Percentiles rank a stretch among this genome's conserved stretches.
Evolutionary conservation across 2,888 invertebrate genomes (phyloP).

Genomic region (Ormyrus nitidulus): DNA sequence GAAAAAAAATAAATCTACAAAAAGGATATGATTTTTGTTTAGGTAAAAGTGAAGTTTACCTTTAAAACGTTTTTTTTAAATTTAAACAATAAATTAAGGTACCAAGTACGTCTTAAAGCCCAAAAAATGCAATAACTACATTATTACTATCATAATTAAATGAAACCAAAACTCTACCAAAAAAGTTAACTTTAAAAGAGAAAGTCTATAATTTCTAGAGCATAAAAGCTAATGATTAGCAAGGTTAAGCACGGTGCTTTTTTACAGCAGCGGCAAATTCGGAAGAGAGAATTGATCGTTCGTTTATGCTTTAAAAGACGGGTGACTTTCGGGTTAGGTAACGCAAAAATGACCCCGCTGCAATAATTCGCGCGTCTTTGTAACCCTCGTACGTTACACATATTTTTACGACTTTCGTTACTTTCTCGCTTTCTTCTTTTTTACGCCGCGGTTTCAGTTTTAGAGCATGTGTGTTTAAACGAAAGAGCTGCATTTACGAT

Average conservation of each 20-base stretch:
- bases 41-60: no score
- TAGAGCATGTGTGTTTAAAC: background rate
- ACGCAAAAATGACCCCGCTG: conserved; percentile 2
- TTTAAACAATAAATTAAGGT: no score
- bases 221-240: conserved; percentile 35
- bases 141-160: background rate
- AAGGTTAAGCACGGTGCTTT: conserved; percentile 6
- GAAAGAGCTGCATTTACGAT: conserved; percentile 9
- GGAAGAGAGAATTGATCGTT: conserved; percentile 8
- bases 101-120: background rate
- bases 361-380: conserved; percentile 25
- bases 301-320: conserved; percentile 3
- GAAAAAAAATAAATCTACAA: no score
- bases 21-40: no score
- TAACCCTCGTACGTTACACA: background rate
- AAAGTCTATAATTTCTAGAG: conserved; percentile 9
- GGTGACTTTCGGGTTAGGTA: conserved; percentile 8
- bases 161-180: background rate
- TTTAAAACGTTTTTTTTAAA: no score
- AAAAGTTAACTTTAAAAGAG: background rate
- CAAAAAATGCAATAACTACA: background rate
- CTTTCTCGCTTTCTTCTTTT: conserved; percentile 23
- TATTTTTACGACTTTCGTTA: conserved; percentile 14
- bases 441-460: background rate
- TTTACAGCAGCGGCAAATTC: conserved; percentile 1